Evolutionary conservation across 2,113 vertebrate genomes (phyloP), one percentile per base, ranked within the genome.

Genomic region (Poeciliopsis retropinna): DNA sequence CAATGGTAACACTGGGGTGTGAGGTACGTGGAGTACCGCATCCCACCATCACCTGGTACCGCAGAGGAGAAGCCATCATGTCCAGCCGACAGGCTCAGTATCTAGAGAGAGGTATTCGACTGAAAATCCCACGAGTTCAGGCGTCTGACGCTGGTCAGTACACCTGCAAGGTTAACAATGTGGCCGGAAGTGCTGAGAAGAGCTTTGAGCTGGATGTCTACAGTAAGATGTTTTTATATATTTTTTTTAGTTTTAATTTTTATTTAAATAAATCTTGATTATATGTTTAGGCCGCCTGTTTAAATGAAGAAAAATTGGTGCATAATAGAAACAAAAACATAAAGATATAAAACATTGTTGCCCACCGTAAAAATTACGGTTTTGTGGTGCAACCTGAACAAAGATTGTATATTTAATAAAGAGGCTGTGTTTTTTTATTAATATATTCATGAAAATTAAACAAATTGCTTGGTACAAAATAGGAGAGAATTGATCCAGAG

Each of bases 41-140:
- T n/a, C 98, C 98, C n/a, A 80, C 90, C 63, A 86, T 98, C 86
- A 96, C 94, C 0, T 99, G 98, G 98, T 96, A 95, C 89, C 95
- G 95, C 88, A 95, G 96, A 0, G 94, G 95, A 12, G 93, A 81
- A 41, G 89, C 84, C 0, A 41, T 98, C 64, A 75, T 93, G 60
- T 96, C 97, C 57, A 94, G 87, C 73, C 87, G 96, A 1, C 95
- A 96, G 63, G 89, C 92, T 57, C 90, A 95, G 78, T 98, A 98
- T 0, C 70, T 95, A 11, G 96, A 99, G 31, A 95, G 94, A 47
- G 98, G 97, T 3, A 96, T 95, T 34, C 94, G 95, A 85, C 96
- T 99, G 79, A 97, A 96, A 85, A 96, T 99, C 75, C 92, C 93
- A 1, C 93, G 63, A 5, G 96, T 91, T 0, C 96, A 96, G 74